Conservation (phyloP, 2,797 vertebrate species). For the Lutjanus campechanus region DNA sequence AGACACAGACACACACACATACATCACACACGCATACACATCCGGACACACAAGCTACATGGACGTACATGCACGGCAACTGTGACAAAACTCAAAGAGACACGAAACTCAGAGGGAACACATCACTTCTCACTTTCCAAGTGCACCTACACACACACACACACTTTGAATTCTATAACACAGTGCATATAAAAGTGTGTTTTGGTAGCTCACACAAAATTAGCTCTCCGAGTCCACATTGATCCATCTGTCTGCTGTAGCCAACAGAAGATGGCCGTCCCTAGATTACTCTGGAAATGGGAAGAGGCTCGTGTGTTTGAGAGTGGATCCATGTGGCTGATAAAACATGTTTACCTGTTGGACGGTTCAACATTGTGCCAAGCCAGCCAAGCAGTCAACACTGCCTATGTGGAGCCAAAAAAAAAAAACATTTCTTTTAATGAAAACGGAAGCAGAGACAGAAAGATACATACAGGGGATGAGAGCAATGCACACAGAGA, state of each 20-base stretch:
- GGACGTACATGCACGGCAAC: slow-evolving; percentile 39
- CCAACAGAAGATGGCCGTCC: slow-evolving; percentile 38
- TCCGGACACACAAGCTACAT: slow-evolving; percentile 23
- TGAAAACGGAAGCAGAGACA: slow-evolving; percentile 54
- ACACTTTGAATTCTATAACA: slow-evolving; percentile 32
- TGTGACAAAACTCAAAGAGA: slow-evolving; percentile 61
- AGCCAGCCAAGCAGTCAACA: slow-evolving; percentile 60
- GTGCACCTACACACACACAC: slow-evolving; percentile 3
- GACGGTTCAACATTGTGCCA: slow-evolving; percentile 52
- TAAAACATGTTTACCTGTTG: slow-evolving; percentile 70
- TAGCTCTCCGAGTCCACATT: slow-evolving; percentile 30
- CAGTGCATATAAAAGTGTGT: slow-evolving; percentile 36
- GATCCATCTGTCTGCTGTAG: slow-evolving; percentile 45
- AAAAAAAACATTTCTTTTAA: slow-evolving; percentile 55
- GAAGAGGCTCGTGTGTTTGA: slow-evolving; percentile 26
- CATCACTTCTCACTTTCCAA: slow-evolving; percentile 36
- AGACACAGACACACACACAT: slow-evolving; percentile 7
- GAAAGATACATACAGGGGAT: slow-evolving; percentile 23
- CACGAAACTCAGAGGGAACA: slow-evolving; percentile 36
- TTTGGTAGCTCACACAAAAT: slow-evolving; percentile 31
- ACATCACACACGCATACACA: slow-evolving; percentile 19
- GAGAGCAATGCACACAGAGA: slow-evolving; percentile 34
- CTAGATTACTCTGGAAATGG: slow-evolving; percentile 51
- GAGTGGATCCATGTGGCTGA: slow-evolving; percentile 55
- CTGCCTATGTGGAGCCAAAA: slow-evolving; percentile 47